These are phyloP conservation scores for Drosophila algonquin DNA, from an alignment of 2,888 invertebrate species.

Conservation along the genomic window DNA sequence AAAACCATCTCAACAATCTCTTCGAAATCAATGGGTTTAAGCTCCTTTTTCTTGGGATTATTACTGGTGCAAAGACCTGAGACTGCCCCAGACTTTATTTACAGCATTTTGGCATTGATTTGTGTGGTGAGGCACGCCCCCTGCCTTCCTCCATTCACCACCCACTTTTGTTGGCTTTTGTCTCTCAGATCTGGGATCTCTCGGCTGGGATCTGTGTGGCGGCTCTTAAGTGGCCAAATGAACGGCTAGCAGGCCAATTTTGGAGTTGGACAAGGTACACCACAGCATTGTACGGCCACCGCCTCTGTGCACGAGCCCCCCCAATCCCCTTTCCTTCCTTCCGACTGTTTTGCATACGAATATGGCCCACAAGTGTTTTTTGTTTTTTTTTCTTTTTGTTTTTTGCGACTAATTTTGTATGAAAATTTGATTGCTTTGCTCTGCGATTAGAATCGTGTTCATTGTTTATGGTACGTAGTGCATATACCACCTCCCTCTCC, in stretches of 20 bases:
- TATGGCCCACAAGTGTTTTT: conserved; percentile 72
- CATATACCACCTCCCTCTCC: neutral
- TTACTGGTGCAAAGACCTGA: neutral
- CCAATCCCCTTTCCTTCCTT: neutral
- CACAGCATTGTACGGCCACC: neutral
- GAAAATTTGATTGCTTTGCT: conserved; percentile 78
- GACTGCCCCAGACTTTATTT: conserved; percentile 34
- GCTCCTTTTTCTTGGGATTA: conserved; percentile 2
- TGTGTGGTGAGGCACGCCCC: conserved; percentile 58
- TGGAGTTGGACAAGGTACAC: conserved; percentile 44
- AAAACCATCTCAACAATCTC: neutral
- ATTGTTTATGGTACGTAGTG: conserved; percentile 55
- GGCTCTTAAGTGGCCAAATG: conserved; percentile 68
- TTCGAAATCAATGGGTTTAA: neutral
- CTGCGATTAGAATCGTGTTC: conserved; percentile 77
- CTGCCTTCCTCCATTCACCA: conserved; percentile 10
- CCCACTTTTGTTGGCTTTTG: conserved; percentile 19
- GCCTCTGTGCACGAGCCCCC: neutral
- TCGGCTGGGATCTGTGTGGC: conserved; percentile 21
- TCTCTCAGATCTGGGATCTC: conserved; percentile 11
- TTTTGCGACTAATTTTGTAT: conserved; percentile 74
- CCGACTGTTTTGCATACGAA: conserved; percentile 68
- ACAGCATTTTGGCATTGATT: conserved; percentile 66
- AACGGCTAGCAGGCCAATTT: conserved; percentile 67
- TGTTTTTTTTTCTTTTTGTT: neutral